Percentiles rank a stretch among this genome's conserved stretches.
These are phyloP conservation scores for Drosophila nannoptera DNA, from an alignment of 1,140 invertebrate species.

Conservation along the genomic window DNA sequence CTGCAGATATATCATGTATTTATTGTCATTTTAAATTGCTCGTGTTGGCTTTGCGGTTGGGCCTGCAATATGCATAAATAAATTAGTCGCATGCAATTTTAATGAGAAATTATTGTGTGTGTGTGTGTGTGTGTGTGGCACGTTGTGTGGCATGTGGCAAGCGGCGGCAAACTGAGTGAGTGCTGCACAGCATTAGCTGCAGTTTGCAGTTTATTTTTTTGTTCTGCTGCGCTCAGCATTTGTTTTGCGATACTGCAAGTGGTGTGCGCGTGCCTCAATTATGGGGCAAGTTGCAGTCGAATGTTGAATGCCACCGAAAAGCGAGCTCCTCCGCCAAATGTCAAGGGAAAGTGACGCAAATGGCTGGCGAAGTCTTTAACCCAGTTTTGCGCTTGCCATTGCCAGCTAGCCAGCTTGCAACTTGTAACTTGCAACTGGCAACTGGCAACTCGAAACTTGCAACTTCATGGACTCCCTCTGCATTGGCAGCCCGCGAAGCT, in stretches of 20 bases:
- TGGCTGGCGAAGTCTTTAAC: slow-evolving; percentile 68
- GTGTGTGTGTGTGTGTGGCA: slow-evolving; percentile 30
- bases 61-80: slow-evolving; percentile 49
- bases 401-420: too few relatives aligned
- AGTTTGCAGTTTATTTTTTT: slow-evolving; percentile 1
- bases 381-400: slow-evolving; percentile 64
- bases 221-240: slow-evolving; percentile 36
- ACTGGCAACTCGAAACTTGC: background rate
- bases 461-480: background rate
- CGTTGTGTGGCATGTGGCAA: slow-evolving; percentile 43
- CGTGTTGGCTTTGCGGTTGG: slow-evolving; percentile 3
- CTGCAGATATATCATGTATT: background rate
- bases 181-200: background rate
- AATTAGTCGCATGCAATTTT: slow-evolving; percentile 65
- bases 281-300: slow-evolving; percentile 46
- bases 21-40: background rate
- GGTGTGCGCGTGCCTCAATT: slow-evolving; percentile 61
- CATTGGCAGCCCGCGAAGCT: background rate
- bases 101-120: slow-evolving; percentile 44
- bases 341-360: slow-evolving; percentile 66
- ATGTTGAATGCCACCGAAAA: slow-evolving; percentile 44
- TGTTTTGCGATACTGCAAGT: slow-evolving; percentile 39
- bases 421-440: slow-evolving; percentile 19
- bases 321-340: slow-evolving; percentile 56
- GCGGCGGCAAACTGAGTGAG: background rate